Evolutionary conservation across 2,888 invertebrate genomes (phyloP), one percentile per base, ranked within the genome.

Genomic region (Tipula unca): DNA sequence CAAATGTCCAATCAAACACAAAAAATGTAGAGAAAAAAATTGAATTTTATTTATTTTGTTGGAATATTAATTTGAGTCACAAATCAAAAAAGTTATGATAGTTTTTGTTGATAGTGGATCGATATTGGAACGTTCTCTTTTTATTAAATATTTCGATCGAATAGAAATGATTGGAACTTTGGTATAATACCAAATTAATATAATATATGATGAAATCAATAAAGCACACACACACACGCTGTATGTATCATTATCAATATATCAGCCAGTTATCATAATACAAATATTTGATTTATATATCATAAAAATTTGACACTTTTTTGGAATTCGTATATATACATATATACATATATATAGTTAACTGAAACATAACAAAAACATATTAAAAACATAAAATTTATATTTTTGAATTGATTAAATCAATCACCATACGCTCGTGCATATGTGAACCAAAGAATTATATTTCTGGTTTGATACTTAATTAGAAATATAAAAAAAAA

Each of bases 21-120:
- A n/a, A n/a, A 17, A 1, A 48, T 48, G 48, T 48, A 42, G 35
- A 35, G 6, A 35, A 39, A 39, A 48, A 48, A 48, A 48, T 5
- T 48, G 17, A 48, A 48, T 48, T 17, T 48, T n/a, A 48, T 48
- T 48, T 48, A 17, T 48, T 48, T 48, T n/a, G 17, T 48, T 48
- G 17, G 69, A 69, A 69, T 69, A 69, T 69, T 69, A 69, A 69
- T 69, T 69, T 25, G 25, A 69, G 69, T 69, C 25, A 69, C 69
- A 69, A 69, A 69, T 69, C 69, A 69, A 69, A 69, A 69, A 69
- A 25, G 69, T 69, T 69, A 69, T 69, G 69, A 69, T 69, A 69
- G 25, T 69, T 69, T n/a, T 25, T 20, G 8, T 69, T 69, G 69
- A 69, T 69, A 69, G 69, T 69, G 69, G 69, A 69, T 69, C 69